A percentile compares a stretch with the other conserved stretches of the same genome.
These are phyloP conservation scores for Eretmochelys imbricata DNA, from an alignment of 2,113 vertebrate genomes.

Conservation along the genomic window DNA sequence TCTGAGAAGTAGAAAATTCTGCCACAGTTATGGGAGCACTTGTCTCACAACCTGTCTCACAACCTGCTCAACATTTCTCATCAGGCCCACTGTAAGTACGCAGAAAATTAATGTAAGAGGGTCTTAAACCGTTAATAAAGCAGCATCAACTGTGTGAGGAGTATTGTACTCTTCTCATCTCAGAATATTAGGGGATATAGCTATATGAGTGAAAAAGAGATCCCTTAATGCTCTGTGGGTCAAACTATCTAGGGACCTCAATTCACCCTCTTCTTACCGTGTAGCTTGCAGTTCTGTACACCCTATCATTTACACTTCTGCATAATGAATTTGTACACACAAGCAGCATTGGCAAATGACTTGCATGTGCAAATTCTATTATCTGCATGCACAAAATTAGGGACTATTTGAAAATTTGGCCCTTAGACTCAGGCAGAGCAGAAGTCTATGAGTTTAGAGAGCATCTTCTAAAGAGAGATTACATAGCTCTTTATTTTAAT, in stretches of 20 bases:
- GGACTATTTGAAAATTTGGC: not conserved
- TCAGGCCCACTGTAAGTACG: not conserved
- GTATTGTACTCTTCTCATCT: not conserved
- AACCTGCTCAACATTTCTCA: not conserved
- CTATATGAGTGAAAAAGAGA: not conserved
- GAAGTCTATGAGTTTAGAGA: not conserved
- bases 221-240: not conserved
- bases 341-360: fast-evolving
- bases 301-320: not conserved
- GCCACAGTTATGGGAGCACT: not conserved
- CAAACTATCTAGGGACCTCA: not conserved
- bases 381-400: not conserved
- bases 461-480: not conserved
- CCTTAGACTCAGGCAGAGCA: not conserved
- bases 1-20: not conserved
- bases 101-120: not conserved
- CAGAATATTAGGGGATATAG: not conserved
- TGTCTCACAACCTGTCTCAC: not conserved
- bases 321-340: not conserved
- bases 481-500: fast-evolving
- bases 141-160: not conserved
- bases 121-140: not conserved
- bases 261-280: not conserved
- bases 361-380: not conserved
- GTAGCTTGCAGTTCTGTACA: not conserved